phyloP scores from a whole-genome alignment of 2,797 vertebrate species.

The Dendrocincla tyrannina region DNA sequence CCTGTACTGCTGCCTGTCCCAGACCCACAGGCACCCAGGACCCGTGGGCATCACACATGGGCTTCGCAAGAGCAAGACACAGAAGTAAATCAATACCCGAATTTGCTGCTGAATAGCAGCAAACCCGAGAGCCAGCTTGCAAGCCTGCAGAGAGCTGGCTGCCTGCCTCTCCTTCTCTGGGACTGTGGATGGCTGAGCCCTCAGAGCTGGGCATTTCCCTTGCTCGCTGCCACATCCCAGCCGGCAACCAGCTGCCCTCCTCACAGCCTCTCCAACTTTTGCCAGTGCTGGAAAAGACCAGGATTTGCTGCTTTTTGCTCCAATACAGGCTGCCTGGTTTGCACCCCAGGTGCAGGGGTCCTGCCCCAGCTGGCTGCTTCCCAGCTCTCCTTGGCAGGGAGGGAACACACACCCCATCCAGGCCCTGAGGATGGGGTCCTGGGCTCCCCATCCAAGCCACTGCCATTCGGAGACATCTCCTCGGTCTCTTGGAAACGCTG shows the following conservation, averaged over 20 bases:
- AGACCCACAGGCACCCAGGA: not conserved
- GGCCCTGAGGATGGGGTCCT: not conserved
- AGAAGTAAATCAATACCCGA: not conserved
- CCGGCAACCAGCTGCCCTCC: not conserved
- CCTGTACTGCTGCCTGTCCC: not conserved
- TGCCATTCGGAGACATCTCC: not conserved
- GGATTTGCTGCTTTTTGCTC: not conserved
- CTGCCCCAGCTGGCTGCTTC: not conserved
- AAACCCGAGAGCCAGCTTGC: not conserved
- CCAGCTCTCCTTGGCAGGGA: accelerated
- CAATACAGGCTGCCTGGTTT: accelerated
- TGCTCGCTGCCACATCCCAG: not conserved
- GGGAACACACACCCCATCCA: not conserved
- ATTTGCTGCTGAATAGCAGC: not conserved
- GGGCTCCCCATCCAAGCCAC: not conserved
- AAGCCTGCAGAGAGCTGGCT: not conserved
- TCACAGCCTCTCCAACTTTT: not conserved
- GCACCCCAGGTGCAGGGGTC: not conserved
- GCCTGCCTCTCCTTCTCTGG: not conserved
- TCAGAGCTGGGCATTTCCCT: not conserved
- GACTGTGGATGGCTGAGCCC: not conserved
- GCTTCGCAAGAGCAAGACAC: not conserved
- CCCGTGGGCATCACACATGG: accelerated
- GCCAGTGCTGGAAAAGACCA: not conserved
- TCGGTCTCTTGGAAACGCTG: slow-evolving; percentile 5